Evolutionary conservation across 2,797 vertebrate genomes (phyloP).

Genomic region (Myotis vivesi): DNA sequence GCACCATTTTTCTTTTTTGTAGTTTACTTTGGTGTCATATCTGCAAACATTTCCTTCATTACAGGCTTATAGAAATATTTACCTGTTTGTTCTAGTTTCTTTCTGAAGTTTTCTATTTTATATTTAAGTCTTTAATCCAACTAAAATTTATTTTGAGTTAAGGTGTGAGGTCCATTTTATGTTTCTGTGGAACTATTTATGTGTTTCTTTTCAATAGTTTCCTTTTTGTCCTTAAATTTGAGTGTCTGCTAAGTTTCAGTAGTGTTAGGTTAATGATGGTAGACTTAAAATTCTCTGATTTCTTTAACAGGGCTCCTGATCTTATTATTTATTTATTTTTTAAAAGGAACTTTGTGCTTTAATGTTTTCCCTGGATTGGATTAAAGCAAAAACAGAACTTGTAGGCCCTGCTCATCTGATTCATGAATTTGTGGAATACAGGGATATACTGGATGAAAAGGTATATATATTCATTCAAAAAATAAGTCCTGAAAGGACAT

Average conservation of each 20-base stretch:
- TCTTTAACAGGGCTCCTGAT: slow-evolving; percentile 3
- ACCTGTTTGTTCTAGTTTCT: background rate
- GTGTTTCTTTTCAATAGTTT: background rate
- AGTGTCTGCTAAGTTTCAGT: slow-evolving; percentile 7
- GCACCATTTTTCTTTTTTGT: background rate
- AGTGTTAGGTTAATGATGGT: background rate
- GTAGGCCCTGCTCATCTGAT: slow-evolving; percentile 95
- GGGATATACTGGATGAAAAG: slow-evolving; percentile 93
- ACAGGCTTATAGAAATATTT: slow-evolving; percentile 2
- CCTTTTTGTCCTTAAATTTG: background rate
- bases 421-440: slow-evolving; percentile 94
- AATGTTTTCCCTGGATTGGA: slow-evolving; percentile 97
- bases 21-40: slow-evolving; percentile 11
- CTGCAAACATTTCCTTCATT: background rate
- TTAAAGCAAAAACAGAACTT: slow-evolving; percentile 92
- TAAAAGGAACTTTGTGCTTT: slow-evolving; percentile 91
- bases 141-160: slow-evolving; percentile 42
- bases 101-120: slow-evolving; percentile 26
- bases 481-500: background rate
- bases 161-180: background rate
- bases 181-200: slow-evolving; percentile 15
- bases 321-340: slow-evolving; percentile 65
- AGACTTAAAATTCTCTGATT: background rate
- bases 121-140: slow-evolving; percentile 39
- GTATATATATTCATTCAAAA: slow-evolving; percentile 83